Base-by-base conservation (phyloP, 1,140 invertebrate species). In the Diorhabda carinulata region DNA sequence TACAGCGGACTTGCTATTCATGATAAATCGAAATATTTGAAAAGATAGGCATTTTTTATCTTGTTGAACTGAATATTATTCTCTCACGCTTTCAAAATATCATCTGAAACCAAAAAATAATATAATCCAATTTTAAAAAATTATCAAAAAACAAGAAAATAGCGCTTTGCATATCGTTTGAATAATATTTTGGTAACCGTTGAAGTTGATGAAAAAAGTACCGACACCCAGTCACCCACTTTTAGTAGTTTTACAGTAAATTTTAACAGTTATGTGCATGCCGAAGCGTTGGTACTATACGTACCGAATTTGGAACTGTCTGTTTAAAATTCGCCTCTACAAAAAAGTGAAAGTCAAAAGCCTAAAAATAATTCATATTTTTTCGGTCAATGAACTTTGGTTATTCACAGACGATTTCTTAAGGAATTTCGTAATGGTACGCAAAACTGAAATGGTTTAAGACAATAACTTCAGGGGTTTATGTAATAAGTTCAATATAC, bases 341-440 rank as follows among this genome's bases (percentile, higher is more conserved):
- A 72, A 78, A 79, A 77, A 78, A 78, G 78, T 78, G 76, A 78
- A 77, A 79, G 76, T 77, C 71, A 69, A 68, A 66, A 69, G 71
- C 76, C 73, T 74, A 74, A 76, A 76, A 76, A 71, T 74, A 70
- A 72, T 70, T 70, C 67, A 66, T 66, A 72, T 69, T 71, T 71
- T 68, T 61, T 73, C 70, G 76, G 74, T 78, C 77, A 70, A 72
- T 75, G 76, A 77, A 74, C 74, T 71, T 57, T 45, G 64, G 66
- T 66, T 57, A 60, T 67, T 67, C 61, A 59, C 73, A 77, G 73
- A 74, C 73, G 75, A 77, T 79, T 79, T 78, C 77, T 74, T 73
- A 78, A 79, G 73, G 47, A 61, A 73, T 74, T 75, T 75, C 75
- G 74, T 76, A 76, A 76, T 70, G 4, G 52, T 64, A 77, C 76